A percentile compares a stretch with the other conserved stretches of the same genome.
Evolutionary conservation across 2,797 vertebrate genomes (phyloP).

Genomic region (Alca torda): DNA sequence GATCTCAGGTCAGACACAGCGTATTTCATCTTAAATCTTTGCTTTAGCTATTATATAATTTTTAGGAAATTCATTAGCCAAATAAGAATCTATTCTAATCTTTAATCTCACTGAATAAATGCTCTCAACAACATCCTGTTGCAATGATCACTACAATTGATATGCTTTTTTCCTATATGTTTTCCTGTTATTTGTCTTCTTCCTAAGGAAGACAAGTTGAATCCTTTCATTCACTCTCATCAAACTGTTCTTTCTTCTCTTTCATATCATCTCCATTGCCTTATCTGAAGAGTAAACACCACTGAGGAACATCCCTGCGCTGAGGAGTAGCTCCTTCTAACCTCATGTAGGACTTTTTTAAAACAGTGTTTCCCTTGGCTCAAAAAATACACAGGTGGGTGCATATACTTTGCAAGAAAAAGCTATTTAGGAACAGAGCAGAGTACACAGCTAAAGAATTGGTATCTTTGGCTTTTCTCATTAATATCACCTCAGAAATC

Average conservation of each 20-base stretch:
- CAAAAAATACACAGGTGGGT: not conserved
- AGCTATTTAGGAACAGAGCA: not conserved
- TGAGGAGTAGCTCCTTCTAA: not conserved
- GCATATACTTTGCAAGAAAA: not conserved
- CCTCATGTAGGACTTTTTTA: not conserved
- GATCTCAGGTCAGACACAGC: conserved; percentile 33
- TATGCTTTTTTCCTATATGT: not conserved
- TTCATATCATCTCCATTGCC: not conserved
- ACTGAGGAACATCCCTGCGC: not conserved
- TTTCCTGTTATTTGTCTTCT: conserved; percentile 11
- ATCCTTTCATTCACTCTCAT: not conserved
- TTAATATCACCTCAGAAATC: not conserved
- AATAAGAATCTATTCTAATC: conserved; percentile 39
- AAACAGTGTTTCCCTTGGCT: not conserved
- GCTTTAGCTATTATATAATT: conserved; percentile 42
- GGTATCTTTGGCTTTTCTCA: not conserved
- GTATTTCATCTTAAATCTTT: conserved; percentile 52
- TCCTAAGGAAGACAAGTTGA: not conserved
- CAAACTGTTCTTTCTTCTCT: not conserved
- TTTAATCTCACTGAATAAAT: conserved; percentile 56
- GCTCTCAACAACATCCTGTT: conserved; percentile 24
- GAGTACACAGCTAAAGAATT: not conserved
- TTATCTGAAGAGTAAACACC: not conserved
- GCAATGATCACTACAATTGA: not conserved
- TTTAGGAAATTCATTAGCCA: conserved; percentile 59